Evolutionary conservation across 53 echinoderm and acorn worm genomes (phyloP).

Genomic region (Astropecten irregularis): DNA sequence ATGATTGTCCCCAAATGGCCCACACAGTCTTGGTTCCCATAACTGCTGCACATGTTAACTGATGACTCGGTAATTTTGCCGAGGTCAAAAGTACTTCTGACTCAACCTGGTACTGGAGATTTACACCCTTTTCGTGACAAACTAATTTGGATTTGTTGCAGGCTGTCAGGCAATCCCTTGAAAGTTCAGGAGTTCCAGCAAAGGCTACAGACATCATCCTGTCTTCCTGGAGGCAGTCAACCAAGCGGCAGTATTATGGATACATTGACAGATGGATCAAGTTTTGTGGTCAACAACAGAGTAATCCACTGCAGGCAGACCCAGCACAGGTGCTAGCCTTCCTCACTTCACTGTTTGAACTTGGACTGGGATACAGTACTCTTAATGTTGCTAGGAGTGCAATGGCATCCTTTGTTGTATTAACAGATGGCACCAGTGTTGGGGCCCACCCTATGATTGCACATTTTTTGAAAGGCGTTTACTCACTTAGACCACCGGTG

Average conservation of each 20-base stretch:
- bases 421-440: conserved; percentile 10
- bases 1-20: conserved; percentile 57
- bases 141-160: conserved; percentile 12
- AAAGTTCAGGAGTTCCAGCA: not conserved
- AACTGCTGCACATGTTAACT: conserved; percentile 21
- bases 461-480: conserved; percentile 67
- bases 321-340: conserved; percentile 8
- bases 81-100: not conserved
- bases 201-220: conserved; percentile 52
- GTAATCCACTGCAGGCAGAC: conserved; percentile 40
- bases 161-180: conserved; percentile 19
- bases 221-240: conserved; percentile 56
- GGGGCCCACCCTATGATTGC: conserved; percentile 59
- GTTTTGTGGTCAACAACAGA: conserved; percentile 26
- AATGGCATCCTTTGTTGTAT: conserved; percentile 17
- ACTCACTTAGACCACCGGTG: conserved; percentile 12
- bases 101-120: not conserved
- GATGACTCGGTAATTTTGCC: conserved; percentile 19
- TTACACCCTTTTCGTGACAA: conserved; percentile 24
- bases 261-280: conserved; percentile 38
- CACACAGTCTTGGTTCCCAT: conserved; percentile 41
- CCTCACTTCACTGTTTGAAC: conserved; percentile 17
- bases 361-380: conserved; percentile 19
- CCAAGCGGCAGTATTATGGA: conserved; percentile 42
- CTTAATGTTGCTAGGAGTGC: conserved; percentile 56